Evolutionary conservation across 1,140 invertebrate species (phyloP).

Genomic region (Plectrocnemia conspersa): DNA sequence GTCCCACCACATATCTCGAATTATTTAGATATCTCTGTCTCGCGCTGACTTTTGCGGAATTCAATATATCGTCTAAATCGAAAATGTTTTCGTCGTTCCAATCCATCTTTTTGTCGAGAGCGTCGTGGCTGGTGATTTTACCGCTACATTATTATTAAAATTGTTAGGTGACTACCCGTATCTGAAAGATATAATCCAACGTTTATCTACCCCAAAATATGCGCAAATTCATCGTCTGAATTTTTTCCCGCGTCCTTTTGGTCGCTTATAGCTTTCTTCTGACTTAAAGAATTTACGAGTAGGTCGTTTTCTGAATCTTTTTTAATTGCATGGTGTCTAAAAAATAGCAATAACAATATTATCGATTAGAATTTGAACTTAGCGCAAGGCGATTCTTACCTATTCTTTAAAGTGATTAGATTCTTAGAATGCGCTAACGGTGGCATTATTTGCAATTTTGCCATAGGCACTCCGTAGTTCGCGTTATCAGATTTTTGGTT

Average conservation of each 20-base stretch:
- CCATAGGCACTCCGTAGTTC: constrained; percentile 15
- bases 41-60: constrained; percentile 23
- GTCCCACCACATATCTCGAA: constrained; percentile 32
- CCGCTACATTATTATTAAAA: constrained; percentile 21
- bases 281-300: too few species aligned
- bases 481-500: constrained; percentile 14
- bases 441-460: constrained; percentile 30
- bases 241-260: constrained; percentile 25
- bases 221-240: constrained; percentile 34
- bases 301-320: too few species aligned
- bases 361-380: too few species aligned
- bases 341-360: too few species aligned
- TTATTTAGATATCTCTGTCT: constrained; percentile 28
- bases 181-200: not conserved
- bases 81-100: constrained; percentile 26
- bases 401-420: constrained; percentile 19
- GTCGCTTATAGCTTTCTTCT: too few species aligned
- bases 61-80: constrained; percentile 31
- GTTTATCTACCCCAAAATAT: constrained; percentile 30
- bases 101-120: constrained; percentile 18
- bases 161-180: not conserved
- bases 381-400: constrained; percentile 12
- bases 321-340: too few species aligned
- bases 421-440: too few species aligned
- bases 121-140: constrained; percentile 30